Evolutionary conservation across 1,140 invertebrate species (phyloP), one percentile per base, ranked within the genome.

Genomic region (Caenorhabditis elegans): DNA sequence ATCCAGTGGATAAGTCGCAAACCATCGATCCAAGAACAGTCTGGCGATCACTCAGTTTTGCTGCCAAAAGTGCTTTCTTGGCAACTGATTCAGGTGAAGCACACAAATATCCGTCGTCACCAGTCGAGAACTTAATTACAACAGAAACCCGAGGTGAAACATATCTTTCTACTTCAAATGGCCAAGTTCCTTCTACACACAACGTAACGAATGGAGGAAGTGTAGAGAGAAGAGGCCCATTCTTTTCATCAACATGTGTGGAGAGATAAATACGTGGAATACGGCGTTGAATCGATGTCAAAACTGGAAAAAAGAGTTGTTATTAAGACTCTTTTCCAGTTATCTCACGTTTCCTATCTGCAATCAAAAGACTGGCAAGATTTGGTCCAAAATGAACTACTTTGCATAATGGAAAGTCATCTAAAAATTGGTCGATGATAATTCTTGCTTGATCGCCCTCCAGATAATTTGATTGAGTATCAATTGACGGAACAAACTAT

Each of bases 1-100:
- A 84, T 34, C 85, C 85, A n/a, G 82, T 86, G 19, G 84, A 86
- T 15, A 86, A 39, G 60, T 86, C 85, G 36, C 85, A 86, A 15
- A 86, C 84, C 77, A 85, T 85, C 13, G 77, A 76, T 17, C 85
- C 84, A 1, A 81, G 15, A 6, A 85, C 77, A 11, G 51, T 53
- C 24, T 60, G 47, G 43, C 51, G 28, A 19, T 79, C 84, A 17
- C 84, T 55, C 3, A 86, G 76, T 26, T 86, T 84, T 15, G 78
- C 78, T 24, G 82, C 78, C 6, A 85, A 24, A 13, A 85, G 34
- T 3, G 85, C 82, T 26, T 85, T 83, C 24, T 81, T 79, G 0
- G 85, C 85, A 15, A 79, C 80, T 24, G 85, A 86, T 28, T 86
- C 85, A 11, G 84, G 84, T 17, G 84, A 55, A 13, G 84, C 75